These are phyloP conservation scores for Elachura formosa DNA, from an alignment of 2,113 vertebrate genomes.

Conservation along the genomic window DNA sequence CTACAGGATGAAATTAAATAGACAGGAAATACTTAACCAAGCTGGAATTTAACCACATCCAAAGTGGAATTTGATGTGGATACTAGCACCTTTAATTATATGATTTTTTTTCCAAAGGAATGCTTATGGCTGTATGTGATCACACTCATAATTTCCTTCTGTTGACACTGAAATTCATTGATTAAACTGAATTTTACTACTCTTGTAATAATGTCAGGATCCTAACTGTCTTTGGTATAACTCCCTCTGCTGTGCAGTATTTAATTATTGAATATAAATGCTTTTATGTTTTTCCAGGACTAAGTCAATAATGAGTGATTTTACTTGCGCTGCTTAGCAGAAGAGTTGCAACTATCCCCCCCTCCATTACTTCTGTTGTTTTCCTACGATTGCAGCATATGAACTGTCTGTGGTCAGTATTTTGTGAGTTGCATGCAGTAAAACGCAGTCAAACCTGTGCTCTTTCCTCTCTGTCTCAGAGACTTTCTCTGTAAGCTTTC, in stretches of 20 bases:
- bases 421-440: not conserved
- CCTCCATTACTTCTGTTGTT: not conserved
- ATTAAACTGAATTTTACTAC: not conserved
- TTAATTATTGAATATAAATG: not conserved
- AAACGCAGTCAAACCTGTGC: not conserved
- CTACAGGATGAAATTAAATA: conserved; percentile 55
- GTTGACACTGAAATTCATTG: not conserved
- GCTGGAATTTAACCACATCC: conserved; percentile 58
- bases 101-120: not conserved
- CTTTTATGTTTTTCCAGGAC: not conserved
- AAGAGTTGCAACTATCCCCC: not conserved
- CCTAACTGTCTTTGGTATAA: not conserved
- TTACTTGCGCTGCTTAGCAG: not conserved
- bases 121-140: not conserved
- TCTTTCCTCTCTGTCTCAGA: not conserved
- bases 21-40: conserved; percentile 59
- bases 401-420: not conserved
- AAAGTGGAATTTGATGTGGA: conserved; percentile 56
- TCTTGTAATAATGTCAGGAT: not conserved
- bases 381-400: not conserved
- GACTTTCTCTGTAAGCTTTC: not conserved
- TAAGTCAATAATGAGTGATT: not conserved
- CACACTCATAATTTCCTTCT: not conserved
- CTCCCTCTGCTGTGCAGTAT: not conserved
- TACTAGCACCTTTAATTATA: conserved; percentile 40